Conservation (phyloP, 2,888 invertebrate species). For the Metallyticus violacea region DNA sequence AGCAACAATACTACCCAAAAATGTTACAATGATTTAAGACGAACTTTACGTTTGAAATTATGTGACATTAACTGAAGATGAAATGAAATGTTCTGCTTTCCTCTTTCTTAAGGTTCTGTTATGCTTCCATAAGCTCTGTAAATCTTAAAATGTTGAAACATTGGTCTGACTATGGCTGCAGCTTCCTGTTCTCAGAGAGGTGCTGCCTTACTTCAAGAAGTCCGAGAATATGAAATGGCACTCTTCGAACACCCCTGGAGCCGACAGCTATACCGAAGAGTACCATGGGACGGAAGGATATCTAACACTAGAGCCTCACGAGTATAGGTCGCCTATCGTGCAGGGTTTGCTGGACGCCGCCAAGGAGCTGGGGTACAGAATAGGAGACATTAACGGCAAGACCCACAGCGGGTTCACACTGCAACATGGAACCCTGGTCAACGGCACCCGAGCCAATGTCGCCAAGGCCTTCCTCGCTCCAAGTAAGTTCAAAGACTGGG, state of each 20-base stretch:
- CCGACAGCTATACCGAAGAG: constrained; percentile 40
- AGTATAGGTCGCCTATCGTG: constrained; percentile 30
- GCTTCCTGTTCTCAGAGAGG: constrained; percentile 48
- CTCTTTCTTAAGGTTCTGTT: too few relatives aligned
- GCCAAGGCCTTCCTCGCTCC: constrained; percentile 85
- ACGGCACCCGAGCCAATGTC: constrained; percentile 82
- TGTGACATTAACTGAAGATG: too few relatives aligned
- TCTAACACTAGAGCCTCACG: constrained; percentile 59
- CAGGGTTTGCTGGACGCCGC: constrained; percentile 50
- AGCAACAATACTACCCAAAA: too few relatives aligned
- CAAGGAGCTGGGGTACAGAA: constrained; percentile 75
- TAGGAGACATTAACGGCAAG: constrained; percentile 77
- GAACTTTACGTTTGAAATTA: too few relatives aligned
- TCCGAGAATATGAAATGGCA: constrained; percentile 67
- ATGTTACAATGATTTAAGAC: too few relatives aligned
- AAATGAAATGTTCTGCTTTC: too few relatives aligned
- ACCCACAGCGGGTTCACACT: constrained; percentile 84
- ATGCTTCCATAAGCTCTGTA: too few relatives aligned
- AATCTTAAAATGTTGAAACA: too few relatives aligned
- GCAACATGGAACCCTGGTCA: constrained; percentile 77
- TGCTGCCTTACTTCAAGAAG: constrained; percentile 80
- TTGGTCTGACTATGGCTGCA: too few relatives aligned
- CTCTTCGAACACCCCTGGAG: neutral
- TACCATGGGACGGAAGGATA: constrained; percentile 79
- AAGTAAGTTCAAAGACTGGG: neutral